A percentile compares a stretch with the other conserved stretches of the same genome.
These are phyloP conservation scores for Leguminivora glycinivorella DNA, from an alignment of 1,140 invertebrate species.

Conservation along the genomic window DNA sequence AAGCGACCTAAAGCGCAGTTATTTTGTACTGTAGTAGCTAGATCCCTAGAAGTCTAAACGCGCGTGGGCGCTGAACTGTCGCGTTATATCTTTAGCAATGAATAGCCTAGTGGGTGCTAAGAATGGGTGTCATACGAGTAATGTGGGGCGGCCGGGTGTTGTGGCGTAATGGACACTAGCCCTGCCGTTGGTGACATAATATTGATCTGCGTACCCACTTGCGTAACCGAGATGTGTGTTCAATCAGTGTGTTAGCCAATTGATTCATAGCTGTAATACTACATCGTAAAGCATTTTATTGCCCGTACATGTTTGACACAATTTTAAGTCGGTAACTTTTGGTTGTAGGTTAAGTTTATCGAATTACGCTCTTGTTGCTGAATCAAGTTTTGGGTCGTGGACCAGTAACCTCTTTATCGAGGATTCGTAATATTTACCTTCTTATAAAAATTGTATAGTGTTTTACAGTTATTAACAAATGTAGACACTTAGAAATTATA, in stretches of 20 bases:
- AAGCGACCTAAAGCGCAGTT: not conserved
- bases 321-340: not conserved
- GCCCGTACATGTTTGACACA: not conserved
- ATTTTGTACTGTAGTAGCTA: not conserved
- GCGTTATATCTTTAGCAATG: not conserved
- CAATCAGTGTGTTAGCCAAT: not conserved
- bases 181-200: conserved; percentile 10
- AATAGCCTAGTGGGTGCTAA: conserved; percentile 2
- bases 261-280: not conserved
- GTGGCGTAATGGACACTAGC: conserved; percentile 7
- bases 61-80: not conserved
- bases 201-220: conserved; percentile 16
- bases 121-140: conserved; percentile 20
- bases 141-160: conserved; percentile 16
- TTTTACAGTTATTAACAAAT: no score
- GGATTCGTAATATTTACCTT: no score
- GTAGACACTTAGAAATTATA: no score
- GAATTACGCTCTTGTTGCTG: not conserved
- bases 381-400: not conserved
- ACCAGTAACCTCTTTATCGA: not conserved
- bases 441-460: no score
- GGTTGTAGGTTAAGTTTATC: conserved; percentile 18
- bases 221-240: not conserved
- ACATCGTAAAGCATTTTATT: not conserved
- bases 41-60: not conserved